A percentile compares a stretch with the other conserved stretches of the same genome.
Evolutionary conservation across 2,113 vertebrate genomes (phyloP).

Genomic region (Corythornis cristatus): DNA sequence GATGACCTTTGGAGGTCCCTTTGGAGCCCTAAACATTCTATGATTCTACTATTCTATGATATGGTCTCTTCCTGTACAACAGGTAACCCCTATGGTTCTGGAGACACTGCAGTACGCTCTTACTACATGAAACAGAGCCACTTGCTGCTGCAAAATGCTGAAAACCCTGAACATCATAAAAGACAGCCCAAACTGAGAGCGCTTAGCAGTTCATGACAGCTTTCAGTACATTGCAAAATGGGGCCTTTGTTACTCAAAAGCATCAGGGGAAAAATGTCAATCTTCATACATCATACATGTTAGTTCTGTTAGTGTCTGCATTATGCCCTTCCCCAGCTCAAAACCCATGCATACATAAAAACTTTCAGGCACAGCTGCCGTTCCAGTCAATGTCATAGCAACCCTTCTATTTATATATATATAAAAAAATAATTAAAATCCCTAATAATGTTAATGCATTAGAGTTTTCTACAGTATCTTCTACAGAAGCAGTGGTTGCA

Average conservation of each 20-base stretch:
- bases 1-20: too few relatives aligned
- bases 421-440: neutral
- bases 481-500: rapidly evolving
- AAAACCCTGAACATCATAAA: neutral
- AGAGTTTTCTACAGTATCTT: neutral
- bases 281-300: rapidly evolving
- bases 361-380: neutral
- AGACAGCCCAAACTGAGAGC: neutral
- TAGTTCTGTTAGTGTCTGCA: neutral
- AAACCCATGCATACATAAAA: neutral
- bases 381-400: neutral
- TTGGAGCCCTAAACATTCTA: too few relatives aligned
- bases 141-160: neutral
- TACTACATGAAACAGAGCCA: neutral
- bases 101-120: neutral
- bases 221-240: neutral
- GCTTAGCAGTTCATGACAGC: neutral
- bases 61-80: neutral
- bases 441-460: neutral
- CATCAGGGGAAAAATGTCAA: rapidly evolving
- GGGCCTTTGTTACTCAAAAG: neutral
- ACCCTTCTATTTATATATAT: neutral
- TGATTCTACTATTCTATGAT: too few relatives aligned
- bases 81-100: neutral
- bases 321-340: neutral